Conservation (phyloP, 1,140 invertebrate genomes). For the Tetramorium parvispinum region DNA sequence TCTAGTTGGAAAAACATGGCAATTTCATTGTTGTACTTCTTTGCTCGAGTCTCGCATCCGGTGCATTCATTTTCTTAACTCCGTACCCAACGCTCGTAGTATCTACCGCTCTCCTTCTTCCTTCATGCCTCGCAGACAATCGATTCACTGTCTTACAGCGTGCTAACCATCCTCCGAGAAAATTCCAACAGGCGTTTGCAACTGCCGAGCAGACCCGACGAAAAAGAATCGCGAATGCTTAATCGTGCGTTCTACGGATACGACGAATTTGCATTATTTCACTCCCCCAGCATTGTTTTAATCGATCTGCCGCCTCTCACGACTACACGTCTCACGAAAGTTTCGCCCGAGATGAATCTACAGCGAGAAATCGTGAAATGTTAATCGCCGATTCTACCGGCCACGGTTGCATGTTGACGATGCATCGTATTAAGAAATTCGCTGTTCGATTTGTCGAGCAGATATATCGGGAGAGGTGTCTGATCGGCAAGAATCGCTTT, state of each 20-base stretch:
- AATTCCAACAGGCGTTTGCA: slow-evolving; percentile 64
- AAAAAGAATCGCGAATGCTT: slow-evolving; percentile 72
- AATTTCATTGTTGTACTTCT: slow-evolving; percentile 42
- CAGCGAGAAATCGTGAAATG: slow-evolving; percentile 57
- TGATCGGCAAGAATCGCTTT: slow-evolving; percentile 19
- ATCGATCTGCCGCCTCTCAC: slow-evolving; percentile 41
- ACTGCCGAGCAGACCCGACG: slow-evolving; percentile 59
- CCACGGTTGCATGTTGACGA: slow-evolving; percentile 24
- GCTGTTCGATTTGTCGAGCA: not conserved
- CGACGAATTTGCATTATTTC: slow-evolving; percentile 59
- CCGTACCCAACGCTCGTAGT: not conserved
- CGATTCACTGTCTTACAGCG: slow-evolving; percentile 85
- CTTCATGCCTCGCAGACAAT: slow-evolving; percentile 81
- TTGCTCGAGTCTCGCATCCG: slow-evolving; percentile 40
- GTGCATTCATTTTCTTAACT: slow-evolving; percentile 49
- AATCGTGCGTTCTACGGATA: slow-evolving; percentile 68
- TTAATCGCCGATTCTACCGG: slow-evolving; percentile 46
- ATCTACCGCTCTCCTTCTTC: slow-evolving; percentile 49
- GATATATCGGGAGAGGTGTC: not conserved
- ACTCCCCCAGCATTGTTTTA: slow-evolving; percentile 43
- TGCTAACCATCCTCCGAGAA: slow-evolving; percentile 82
- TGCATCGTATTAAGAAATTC: slow-evolving; percentile 30
- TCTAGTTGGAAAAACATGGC: slow-evolving; percentile 37
- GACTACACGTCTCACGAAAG: slow-evolving; percentile 33
- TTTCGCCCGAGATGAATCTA: slow-evolving; percentile 49